A percentile compares a stretch with the other conserved stretches of the same genome.
These are phyloP conservation scores for Haliaeetus leucogaster DNA, from an alignment of 2,113 vertebrate species.

Conservation along the genomic window DNA sequence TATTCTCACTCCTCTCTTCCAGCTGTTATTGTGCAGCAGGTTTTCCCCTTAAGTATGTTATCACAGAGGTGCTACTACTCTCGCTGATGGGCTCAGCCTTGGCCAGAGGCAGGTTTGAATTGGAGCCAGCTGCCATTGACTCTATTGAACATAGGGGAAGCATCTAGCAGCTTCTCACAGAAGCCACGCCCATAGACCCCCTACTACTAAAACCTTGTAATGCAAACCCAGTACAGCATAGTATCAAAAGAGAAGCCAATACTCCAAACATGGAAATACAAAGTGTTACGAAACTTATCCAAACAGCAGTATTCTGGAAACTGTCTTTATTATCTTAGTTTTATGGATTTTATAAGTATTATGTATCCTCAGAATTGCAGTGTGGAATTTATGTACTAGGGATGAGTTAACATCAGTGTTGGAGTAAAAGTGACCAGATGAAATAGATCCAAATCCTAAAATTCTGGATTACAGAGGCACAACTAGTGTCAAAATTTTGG, in stretches of 20 bases:
- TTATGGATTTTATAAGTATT: background rate
- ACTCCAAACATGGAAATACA: background rate
- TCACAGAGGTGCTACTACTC: too few relatives aligned
- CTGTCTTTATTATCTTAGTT: background rate
- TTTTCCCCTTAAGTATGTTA: background rate
- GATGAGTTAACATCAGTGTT: background rate
- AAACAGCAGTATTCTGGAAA: background rate
- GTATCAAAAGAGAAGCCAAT: background rate
- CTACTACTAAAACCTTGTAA: background rate
- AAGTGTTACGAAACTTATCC: background rate
- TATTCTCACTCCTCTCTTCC: background rate
- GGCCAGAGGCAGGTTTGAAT: accelerated
- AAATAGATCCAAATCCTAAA: background rate
- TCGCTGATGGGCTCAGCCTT: background rate
- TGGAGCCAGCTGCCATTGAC: background rate
- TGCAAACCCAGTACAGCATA: background rate
- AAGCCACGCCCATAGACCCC: background rate
- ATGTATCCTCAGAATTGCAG: background rate
- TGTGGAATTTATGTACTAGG: background rate
- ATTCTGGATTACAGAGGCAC: background rate
- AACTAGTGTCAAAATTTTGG: background rate
- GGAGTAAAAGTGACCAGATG: background rate
- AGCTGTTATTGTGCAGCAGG: background rate
- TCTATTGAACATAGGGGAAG: background rate
- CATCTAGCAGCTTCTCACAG: background rate